A percentile compares a stretch with the other conserved stretches of the same genome.
Conservation (phyloP, 2,888 invertebrate species). For the Mechanitis messenoides region DNA sequence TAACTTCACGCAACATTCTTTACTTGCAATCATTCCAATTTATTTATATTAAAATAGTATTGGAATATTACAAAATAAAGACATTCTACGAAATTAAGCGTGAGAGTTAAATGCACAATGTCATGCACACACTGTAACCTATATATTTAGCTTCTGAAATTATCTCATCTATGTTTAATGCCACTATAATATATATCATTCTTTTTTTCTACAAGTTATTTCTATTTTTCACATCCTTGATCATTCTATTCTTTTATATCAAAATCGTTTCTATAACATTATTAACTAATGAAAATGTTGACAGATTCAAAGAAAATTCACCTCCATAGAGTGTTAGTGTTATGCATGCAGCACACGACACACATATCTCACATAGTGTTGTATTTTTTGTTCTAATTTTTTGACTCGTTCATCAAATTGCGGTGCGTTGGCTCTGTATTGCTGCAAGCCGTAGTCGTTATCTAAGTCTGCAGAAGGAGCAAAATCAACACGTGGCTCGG, state of each 20-base stretch:
- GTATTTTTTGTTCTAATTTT: slow-evolving; percentile 79
- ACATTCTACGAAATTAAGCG: background rate
- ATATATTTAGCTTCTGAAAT: too few relatives aligned
- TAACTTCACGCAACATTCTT: background rate
- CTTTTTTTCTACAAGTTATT: too few relatives aligned
- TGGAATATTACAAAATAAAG: background rate
- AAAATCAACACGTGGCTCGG: slow-evolving; percentile 80
- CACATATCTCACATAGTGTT: slow-evolving; percentile 65
- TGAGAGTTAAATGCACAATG: background rate
- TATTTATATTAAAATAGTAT: background rate
- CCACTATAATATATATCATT: too few relatives aligned
- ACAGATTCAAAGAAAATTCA: background rate
- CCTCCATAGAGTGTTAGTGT: slow-evolving; percentile 16
- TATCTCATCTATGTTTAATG: too few relatives aligned
- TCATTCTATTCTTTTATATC: background rate
- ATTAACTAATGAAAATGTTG: background rate
- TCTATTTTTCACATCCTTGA: too few relatives aligned
- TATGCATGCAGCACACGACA: slow-evolving; percentile 43
- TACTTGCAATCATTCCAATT: background rate
- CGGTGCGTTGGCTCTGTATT: slow-evolving; percentile 90
- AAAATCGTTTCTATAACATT: background rate
- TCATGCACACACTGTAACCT: slow-evolving; percentile 17
- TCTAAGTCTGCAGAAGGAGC: slow-evolving; percentile 82
- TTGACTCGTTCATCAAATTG: slow-evolving; percentile 90
- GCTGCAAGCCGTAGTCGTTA: slow-evolving; percentile 86